Evolutionary conservation across 2,888 invertebrate genomes (phyloP).

Genomic region (Diloba caeruleocephala): DNA sequence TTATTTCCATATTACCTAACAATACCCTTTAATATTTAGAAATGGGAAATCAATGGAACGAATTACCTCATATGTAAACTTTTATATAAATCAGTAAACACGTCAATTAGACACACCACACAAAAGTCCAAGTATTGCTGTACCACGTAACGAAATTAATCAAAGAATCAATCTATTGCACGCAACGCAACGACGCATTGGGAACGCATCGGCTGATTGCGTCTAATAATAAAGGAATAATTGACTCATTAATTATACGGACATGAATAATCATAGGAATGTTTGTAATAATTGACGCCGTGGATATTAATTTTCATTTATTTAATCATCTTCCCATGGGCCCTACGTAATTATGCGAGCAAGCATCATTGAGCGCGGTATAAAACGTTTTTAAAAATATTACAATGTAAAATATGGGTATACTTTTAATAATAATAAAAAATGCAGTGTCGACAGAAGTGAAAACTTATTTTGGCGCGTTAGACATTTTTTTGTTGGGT

Average conservation of each 20-base stretch:
- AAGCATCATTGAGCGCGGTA: conserved; percentile 30
- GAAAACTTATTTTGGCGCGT: too few species aligned
- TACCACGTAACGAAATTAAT: conserved; percentile 39
- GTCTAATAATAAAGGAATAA: conserved; percentile 48
- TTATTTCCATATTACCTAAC: conserved; percentile 25
- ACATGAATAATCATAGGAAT: conserved; percentile 44
- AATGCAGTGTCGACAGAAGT: too few species aligned
- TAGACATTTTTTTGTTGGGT: too few species aligned
- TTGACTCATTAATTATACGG: conserved; percentile 48
- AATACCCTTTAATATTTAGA: conserved; percentile 25
- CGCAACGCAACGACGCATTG: conserved; percentile 58
- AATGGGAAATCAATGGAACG: conserved; percentile 40
- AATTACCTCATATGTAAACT: conserved; percentile 39
- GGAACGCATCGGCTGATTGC: conserved; percentile 59
- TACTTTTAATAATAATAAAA: too few species aligned
- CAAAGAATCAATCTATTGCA: conserved; percentile 53
- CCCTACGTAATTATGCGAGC: conserved; percentile 19
- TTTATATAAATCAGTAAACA: conserved; percentile 34
- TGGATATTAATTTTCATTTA: conserved; percentile 38
- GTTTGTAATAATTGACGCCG: conserved; percentile 46
- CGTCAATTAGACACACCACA: conserved; percentile 33
- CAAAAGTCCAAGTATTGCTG: conserved; percentile 28
- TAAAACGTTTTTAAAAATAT: too few species aligned
- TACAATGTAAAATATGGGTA: too few species aligned
- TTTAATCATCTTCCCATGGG: conserved; percentile 51